Conservation (phyloP, 2,113 vertebrate species). For the Columbina picui region DNA sequence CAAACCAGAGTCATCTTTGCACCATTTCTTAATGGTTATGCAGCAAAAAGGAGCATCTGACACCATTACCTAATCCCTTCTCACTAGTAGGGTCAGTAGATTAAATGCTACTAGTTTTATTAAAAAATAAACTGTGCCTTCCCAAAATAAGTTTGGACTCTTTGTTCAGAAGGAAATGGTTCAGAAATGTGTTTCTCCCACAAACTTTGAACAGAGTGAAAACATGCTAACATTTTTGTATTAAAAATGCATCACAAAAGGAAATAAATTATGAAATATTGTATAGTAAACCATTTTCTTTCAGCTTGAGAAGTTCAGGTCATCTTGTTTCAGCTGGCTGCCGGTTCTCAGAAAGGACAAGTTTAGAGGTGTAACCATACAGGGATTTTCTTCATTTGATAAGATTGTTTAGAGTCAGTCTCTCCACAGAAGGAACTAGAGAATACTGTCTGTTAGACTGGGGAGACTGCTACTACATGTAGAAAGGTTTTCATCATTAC, state of each 20-base stretch:
- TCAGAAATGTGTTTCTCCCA: neutral
- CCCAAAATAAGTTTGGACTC: neutral
- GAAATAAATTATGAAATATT: neutral
- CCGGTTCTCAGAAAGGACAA: neutral
- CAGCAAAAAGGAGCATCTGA: neutral
- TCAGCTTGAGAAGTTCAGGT: neutral
- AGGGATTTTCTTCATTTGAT: neutral
- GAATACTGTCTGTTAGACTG: neutral
- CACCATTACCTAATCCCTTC: neutral
- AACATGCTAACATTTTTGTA: neutral
- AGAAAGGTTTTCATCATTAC: neutral
- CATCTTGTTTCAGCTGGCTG: neutral
- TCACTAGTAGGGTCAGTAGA: neutral
- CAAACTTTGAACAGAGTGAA: neutral
- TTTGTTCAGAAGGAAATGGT: neutral
- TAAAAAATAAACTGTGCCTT: neutral
- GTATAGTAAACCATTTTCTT: neutral
- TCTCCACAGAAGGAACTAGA: neutral
- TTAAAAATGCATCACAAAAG: neutral
- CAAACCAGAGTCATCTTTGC: neutral
- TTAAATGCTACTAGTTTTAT: neutral
- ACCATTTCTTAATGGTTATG: neutral
- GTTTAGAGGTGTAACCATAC: neutral
- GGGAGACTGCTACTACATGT: neutral
- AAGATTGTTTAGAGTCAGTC: neutral